A percentile compares a stretch with the other conserved stretches of the same genome.
These are phyloP conservation scores for Lytechinus variegatus DNA, from an alignment of 35 echinoderm and acorn worm genomes.

Conservation along the genomic window DNA sequence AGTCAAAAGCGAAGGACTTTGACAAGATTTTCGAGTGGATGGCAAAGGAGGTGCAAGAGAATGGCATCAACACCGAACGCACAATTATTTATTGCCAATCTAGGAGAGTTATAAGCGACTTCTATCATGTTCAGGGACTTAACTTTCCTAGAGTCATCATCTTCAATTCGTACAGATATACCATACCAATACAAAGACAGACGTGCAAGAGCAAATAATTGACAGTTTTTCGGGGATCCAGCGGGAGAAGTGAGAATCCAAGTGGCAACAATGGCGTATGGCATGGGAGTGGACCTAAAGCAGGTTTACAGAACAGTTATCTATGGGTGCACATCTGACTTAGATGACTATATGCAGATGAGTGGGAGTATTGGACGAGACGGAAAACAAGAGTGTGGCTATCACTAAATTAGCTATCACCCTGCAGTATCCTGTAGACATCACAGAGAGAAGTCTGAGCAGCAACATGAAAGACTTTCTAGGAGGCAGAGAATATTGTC, in stretches of 20 bases:
- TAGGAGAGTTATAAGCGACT: conserved; percentile 11
- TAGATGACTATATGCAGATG: not conserved
- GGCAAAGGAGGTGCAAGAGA: not conserved
- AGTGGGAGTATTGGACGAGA: not conserved
- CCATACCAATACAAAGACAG: conserved; percentile 35
- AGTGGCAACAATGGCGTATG: not conserved
- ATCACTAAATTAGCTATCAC: no score
- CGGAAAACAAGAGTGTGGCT: not conserved
- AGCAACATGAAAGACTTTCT: not conserved
- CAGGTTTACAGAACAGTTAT: not conserved
- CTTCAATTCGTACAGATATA: conserved; percentile 21
- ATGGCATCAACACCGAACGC: not conserved
- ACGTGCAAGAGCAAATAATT: not conserved
- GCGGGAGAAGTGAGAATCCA: not conserved
- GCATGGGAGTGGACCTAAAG: not conserved
- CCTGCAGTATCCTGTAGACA: not conserved
- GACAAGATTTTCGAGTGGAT: conserved; percentile 39
- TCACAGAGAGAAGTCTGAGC: not conserved
- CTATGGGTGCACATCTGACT: not conserved
- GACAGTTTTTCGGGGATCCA: conserved; percentile 21
- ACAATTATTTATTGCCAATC: conserved; percentile 27
- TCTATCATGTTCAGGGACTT: not conserved
- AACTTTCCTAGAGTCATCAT: conserved; percentile 7
- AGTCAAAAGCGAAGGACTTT: conserved; percentile 9
- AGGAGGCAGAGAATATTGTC: not conserved